A percentile compares a stretch with the other conserved stretches of the same genome.
Evolutionary conservation across 2,797 vertebrate species (phyloP).

Genomic region (Ataeniobius toweri): DNA sequence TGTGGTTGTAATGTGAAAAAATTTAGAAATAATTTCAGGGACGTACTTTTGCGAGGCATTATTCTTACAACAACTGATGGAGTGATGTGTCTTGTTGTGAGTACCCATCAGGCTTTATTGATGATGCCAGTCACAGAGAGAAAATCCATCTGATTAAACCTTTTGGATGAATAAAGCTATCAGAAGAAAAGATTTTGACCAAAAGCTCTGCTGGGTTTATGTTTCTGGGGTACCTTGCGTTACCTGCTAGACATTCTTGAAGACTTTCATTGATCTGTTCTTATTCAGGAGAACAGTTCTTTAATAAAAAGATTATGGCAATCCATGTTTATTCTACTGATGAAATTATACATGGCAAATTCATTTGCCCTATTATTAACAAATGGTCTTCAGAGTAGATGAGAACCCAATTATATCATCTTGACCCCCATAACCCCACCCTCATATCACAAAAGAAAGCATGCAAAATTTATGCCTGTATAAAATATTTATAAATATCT

Average conservation of each 20-base stretch:
- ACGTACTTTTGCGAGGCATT: not conserved
- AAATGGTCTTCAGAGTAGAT: slow-evolving; percentile 11
- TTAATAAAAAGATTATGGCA: not conserved
- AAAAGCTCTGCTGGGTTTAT: not conserved
- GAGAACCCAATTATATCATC: slow-evolving; percentile 15
- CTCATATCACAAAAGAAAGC: slow-evolving; percentile 18
- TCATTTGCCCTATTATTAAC: slow-evolving; percentile 23
- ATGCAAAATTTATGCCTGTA: slow-evolving; percentile 40
- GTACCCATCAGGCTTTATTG: slow-evolving; percentile 21
- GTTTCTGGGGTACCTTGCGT: not conserved
- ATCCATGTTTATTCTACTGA: not conserved
- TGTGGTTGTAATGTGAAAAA: not conserved
- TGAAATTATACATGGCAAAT: not conserved
- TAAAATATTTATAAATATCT: slow-evolving; percentile 30
- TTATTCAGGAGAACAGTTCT: not conserved
- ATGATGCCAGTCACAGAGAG: slow-evolving; percentile 31
- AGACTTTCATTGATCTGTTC: slow-evolving; percentile 20
- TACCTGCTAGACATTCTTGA: not conserved
- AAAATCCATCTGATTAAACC: slow-evolving; percentile 19
- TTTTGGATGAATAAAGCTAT: slow-evolving; percentile 12
- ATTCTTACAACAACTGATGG: slow-evolving; percentile 34
- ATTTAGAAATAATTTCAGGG: not conserved
- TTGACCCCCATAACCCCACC: not conserved
- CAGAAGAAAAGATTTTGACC: slow-evolving; percentile 14
- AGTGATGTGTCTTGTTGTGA: slow-evolving; percentile 15